phyloP scores from a whole-genome alignment of 2,113 vertebrate species.

The Zosterops borbonicus region DNA sequence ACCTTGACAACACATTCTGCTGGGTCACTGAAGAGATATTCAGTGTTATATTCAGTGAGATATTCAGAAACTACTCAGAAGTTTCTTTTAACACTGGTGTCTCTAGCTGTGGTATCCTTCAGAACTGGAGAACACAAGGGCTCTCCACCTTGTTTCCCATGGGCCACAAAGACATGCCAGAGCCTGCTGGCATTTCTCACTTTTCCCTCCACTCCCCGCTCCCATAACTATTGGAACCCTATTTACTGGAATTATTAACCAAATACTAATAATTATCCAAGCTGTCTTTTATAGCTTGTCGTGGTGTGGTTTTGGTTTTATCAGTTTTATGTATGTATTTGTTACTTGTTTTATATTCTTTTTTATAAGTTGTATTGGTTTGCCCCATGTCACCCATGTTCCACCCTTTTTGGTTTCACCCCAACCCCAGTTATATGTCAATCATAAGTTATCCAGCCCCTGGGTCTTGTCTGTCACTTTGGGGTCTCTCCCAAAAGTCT shows the following conservation, averaged over 20 bases:
- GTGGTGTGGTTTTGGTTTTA: too few relatives aligned
- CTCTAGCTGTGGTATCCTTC: not conserved
- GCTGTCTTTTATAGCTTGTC: not conserved
- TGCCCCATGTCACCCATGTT: too few relatives aligned
- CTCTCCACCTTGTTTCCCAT: not conserved
- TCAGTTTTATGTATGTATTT: too few relatives aligned
- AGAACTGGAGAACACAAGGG: not conserved
- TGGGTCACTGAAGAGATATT: not conserved
- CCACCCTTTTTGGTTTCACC: too few relatives aligned
- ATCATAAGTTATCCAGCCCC: too few relatives aligned
- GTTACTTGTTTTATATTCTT: too few relatives aligned
- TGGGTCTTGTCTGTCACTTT: too few relatives aligned
- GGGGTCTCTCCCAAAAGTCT: too few relatives aligned
- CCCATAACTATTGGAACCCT: not conserved
- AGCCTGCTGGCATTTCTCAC: not conserved
- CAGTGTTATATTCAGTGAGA: too few relatives aligned
- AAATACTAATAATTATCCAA: not conserved
- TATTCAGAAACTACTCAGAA: not conserved
- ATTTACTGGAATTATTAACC: not conserved
- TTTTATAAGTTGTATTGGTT: too few relatives aligned
- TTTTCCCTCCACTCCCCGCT: not conserved
- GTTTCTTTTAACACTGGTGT: not conserved
- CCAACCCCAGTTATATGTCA: too few relatives aligned
- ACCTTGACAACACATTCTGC: constrained; percentile 17
- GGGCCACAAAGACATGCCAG: not conserved